Conservation (phyloP, 1,140 invertebrate species). For the Carposina sasakii region DNA sequence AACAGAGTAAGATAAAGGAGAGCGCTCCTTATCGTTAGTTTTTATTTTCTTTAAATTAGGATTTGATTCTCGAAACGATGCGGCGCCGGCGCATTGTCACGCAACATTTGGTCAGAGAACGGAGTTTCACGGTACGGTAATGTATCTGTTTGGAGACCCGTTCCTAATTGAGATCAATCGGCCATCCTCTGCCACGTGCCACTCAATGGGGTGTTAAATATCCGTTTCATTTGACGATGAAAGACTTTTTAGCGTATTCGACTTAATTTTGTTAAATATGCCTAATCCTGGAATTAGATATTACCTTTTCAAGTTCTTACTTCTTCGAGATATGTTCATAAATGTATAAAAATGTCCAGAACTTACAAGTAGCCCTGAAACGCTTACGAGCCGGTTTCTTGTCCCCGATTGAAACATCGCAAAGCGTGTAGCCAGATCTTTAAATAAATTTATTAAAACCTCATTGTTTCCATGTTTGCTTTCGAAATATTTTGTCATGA, state of each 20-base stretch:
- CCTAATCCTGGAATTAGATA: background rate
- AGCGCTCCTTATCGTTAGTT: constrained; percentile 54
- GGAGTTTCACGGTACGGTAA: constrained; percentile 37
- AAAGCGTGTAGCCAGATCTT: too few species aligned
- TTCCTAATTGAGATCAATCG: constrained; percentile 27
- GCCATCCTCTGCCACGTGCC: constrained; percentile 41
- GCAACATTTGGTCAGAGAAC: constrained; percentile 34
- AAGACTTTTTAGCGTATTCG: background rate
- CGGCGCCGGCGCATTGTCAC: constrained; percentile 39
- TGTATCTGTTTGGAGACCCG: constrained; percentile 32
- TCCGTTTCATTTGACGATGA: constrained; percentile 16
- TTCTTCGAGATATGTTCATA: too few species aligned
- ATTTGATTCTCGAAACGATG: constrained; percentile 24
- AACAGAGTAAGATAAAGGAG: constrained; percentile 53
- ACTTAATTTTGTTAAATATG: background rate
- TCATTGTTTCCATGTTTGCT: too few species aligned
- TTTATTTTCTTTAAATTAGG: constrained; percentile 39
- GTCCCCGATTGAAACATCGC: too few species aligned
- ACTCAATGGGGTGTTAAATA: constrained; percentile 34
- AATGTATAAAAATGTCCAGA: too few species aligned
- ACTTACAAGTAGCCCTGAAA: too few species aligned
- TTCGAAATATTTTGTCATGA: too few species aligned
- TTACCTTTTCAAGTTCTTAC: background rate
- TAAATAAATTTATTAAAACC: too few species aligned
- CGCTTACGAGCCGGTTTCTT: too few species aligned